These are phyloP conservation scores for Panorpa germanica DNA, from an alignment of 2,888 invertebrate genomes.

Conservation along the genomic window DNA sequence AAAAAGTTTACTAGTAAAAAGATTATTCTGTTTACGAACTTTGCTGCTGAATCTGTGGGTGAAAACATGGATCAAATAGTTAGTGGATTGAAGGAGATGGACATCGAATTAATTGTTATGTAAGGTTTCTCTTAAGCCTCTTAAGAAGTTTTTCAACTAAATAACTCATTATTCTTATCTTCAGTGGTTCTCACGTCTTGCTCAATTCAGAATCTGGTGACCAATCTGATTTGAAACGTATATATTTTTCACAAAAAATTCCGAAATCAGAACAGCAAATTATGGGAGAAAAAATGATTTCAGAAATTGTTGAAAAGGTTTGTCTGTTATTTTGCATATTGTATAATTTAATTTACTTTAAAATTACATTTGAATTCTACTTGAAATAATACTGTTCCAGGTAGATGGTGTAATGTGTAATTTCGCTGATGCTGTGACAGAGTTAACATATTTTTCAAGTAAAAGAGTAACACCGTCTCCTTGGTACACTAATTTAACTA, in stretches of 20 bases:
- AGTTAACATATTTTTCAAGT: conserved; percentile 34
- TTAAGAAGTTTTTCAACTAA: conserved; percentile 1
- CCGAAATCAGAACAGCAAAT: conserved; percentile 16
- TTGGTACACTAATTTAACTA: conserved; percentile 44
- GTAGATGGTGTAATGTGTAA: conserved; percentile 28
- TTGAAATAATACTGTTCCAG: conserved; percentile 3
- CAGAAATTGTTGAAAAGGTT: conserved; percentile 24
- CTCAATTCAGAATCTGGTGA: conserved; percentile 17
- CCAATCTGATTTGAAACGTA: conserved; percentile 17
- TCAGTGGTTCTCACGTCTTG: conserved; percentile 1
- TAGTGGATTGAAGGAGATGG: conserved; percentile 30
- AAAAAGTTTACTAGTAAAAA: conserved; percentile 27
- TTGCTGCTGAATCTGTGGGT: conserved; percentile 27
- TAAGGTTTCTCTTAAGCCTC: conserved; percentile 22
- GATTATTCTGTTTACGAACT: conserved; percentile 45
- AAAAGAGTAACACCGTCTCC: conserved; percentile 28
- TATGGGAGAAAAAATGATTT: conserved; percentile 17
- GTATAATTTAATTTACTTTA: background rate
- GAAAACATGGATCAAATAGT: conserved; percentile 31
- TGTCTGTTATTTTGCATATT: too few species aligned
- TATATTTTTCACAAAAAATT: conserved; percentile 14
- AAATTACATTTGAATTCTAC: conserved; percentile 1
- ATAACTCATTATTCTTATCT: conserved; percentile 2
- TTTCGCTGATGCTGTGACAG: conserved; percentile 37
- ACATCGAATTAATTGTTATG: conserved; percentile 42